Conservation (phyloP, 2,888 invertebrate genomes). For the Trichopria drosophilae region DNA sequence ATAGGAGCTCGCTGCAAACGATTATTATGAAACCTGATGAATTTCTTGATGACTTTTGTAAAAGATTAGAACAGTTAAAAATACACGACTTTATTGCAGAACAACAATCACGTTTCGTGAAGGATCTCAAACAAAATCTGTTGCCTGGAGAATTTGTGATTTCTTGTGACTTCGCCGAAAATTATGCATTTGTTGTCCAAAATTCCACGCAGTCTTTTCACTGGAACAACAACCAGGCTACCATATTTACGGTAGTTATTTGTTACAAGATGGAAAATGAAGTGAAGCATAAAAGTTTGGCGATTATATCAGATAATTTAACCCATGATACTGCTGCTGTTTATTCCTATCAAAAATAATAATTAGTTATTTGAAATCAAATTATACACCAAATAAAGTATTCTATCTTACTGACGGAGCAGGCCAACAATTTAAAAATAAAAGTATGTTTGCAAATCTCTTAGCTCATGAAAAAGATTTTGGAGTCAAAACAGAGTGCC, state of each 20-base stretch:
- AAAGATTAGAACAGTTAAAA: too few relatives aligned
- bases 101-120: too few relatives aligned
- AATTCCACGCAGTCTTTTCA: slow-evolving; percentile 4
- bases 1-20: too few relatives aligned
- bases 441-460: slow-evolving; percentile 27
- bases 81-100: too few relatives aligned
- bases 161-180: not conserved
- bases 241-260: slow-evolving; percentile 29
- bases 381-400: slow-evolving; percentile 8
- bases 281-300: slow-evolving; percentile 26
- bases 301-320: slow-evolving; percentile 31
- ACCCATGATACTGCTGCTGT: slow-evolving; percentile 27
- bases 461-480: slow-evolving; percentile 28
- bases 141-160: slow-evolving; percentile 3
- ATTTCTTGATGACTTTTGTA: slow-evolving; percentile 7
- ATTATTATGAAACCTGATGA: too few relatives aligned
- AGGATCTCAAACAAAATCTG: too few relatives aligned
- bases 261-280: slow-evolving; percentile 18
- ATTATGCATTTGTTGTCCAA: slow-evolving; percentile 5
- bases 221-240: slow-evolving; percentile 12
- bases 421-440: slow-evolving; percentile 29
- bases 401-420: slow-evolving; percentile 28
- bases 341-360: slow-evolving; percentile 12
- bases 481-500: slow-evolving; percentile 25
- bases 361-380: slow-evolving; percentile 4